phyloP scores from a whole-genome alignment of 2,113 vertebrate species.

The Glaucidium brasilianum region DNA sequence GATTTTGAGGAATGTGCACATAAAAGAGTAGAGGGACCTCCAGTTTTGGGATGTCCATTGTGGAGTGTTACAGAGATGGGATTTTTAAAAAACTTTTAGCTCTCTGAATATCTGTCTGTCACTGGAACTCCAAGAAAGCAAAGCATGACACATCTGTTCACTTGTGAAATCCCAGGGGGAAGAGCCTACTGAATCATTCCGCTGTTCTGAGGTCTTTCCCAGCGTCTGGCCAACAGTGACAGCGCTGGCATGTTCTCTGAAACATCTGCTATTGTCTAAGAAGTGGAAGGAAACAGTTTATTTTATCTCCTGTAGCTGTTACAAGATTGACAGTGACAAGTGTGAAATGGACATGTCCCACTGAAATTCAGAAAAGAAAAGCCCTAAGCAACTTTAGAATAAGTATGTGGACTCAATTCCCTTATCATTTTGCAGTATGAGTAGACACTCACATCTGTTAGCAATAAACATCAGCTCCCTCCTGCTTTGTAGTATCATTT shows the following conservation, averaged over 20 bases:
- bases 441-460: not conserved
- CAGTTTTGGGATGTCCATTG: not conserved
- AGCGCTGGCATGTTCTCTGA: not conserved
- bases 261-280: slow-evolving; percentile 44
- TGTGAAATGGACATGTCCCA: slow-evolving; percentile 18
- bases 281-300: slow-evolving; percentile 24
- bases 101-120: not conserved
- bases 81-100: not conserved
- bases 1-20: not conserved
- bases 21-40: not conserved
- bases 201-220: not conserved
- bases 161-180: not conserved
- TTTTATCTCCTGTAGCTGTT: slow-evolving; percentile 25
- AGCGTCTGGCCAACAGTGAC: not conserved
- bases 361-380: slow-evolving; percentile 18
- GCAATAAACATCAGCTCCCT: not conserved
- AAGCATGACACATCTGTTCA: not conserved
- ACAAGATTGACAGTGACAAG: slow-evolving; percentile 40
- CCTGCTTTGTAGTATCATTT: not conserved
- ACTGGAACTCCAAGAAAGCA: not conserved
- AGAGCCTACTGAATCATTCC: not conserved
- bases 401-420: not conserved
- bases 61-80: not conserved
- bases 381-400: not conserved
- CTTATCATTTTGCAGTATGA: not conserved